Base-by-base conservation (phyloP, 2,888 invertebrate genomes). In the Phalera bucephala region DNA sequence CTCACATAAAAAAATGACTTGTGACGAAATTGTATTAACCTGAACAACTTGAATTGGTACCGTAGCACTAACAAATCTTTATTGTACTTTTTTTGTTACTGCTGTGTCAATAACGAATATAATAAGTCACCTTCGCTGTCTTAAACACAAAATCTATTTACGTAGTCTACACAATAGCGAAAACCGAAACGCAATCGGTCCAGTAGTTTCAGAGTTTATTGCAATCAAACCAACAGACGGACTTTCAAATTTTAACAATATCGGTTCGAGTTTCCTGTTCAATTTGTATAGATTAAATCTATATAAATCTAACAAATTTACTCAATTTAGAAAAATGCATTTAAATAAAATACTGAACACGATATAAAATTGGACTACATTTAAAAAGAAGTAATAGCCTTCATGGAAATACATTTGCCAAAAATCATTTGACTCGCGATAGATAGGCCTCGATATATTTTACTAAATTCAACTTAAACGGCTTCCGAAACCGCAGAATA, bases 121-220 rank as follows among this genome's bases (percentile, higher is more conserved):
- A 21, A 32, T 27, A 31, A 28, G 21, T 33, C 12, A 26, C 17
- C 30, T 33, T 19, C 19, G 9, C 17, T 17, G 15, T n/a, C 17
- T 21, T 26, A 5, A 27, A 20, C n/a, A 7, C 19, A 9, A 21
- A 30, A 23, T 13, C 12, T 21, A 13, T 11, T 27, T 23, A 15
- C 25, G 27, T 31, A 39, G 33, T 7, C 21, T 29, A 27, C n/a
- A 42, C 31, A 28, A 37, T 17, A 14, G 5, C 19, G 27, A 21
- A 52, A 38, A 37, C 5, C 10, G 7, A n/a, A 29, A 3, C 9
- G 14, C n/a, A 7, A 26, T 20, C 22, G n/a, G 12, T 20, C 9
- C 3, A 37, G 26, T 19, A 32, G 7, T 35, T 38, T 41, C 21
- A 12, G 33, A 41, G 37, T 40, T 33, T 5, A 22, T 23, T 19